A percentile compares a stretch with the other conserved stretches of the same genome.
Conservation (phyloP, 2,113 vertebrate genomes). For the Albula goreensis region DNA sequence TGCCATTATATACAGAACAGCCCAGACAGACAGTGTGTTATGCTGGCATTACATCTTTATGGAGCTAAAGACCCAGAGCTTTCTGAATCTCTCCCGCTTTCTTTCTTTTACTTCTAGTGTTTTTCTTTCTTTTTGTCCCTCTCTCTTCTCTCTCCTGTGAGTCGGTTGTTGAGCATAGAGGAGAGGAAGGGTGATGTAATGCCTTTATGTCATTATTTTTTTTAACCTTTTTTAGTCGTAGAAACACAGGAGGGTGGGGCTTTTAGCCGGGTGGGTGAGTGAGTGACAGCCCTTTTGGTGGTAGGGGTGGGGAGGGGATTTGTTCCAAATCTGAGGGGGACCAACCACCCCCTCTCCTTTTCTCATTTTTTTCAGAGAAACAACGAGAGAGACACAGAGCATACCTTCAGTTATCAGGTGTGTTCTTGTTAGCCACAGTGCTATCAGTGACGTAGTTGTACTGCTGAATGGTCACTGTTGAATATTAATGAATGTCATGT, state of each 20-base stretch:
- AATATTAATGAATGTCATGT: no score
- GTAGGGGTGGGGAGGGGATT: not conserved
- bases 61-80: not conserved
- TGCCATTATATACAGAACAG: not conserved
- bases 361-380: not conserved
- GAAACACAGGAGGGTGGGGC: slow-evolving; percentile 54
- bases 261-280: slow-evolving; percentile 53
- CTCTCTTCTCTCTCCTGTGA: not conserved
- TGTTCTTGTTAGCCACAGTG: no score
- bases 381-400: not conserved
- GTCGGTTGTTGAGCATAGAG: not conserved
- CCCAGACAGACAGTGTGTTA: not conserved
- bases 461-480: no score
- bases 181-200: slow-evolving; percentile 1
- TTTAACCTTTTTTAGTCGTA: not conserved
- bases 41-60: not conserved
- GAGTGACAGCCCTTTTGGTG: slow-evolving; percentile 28
- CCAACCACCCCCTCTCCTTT: not conserved
- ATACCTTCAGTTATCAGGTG: not conserved
- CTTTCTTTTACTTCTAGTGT: not conserved
- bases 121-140: not conserved
- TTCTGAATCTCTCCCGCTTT: not conserved
- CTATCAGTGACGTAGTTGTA: no score
- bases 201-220: not conserved
- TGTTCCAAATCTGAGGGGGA: no score